Evolutionary conservation across 2,888 invertebrate species (phyloP).

Genomic region (Chrysina gloriosa): DNA sequence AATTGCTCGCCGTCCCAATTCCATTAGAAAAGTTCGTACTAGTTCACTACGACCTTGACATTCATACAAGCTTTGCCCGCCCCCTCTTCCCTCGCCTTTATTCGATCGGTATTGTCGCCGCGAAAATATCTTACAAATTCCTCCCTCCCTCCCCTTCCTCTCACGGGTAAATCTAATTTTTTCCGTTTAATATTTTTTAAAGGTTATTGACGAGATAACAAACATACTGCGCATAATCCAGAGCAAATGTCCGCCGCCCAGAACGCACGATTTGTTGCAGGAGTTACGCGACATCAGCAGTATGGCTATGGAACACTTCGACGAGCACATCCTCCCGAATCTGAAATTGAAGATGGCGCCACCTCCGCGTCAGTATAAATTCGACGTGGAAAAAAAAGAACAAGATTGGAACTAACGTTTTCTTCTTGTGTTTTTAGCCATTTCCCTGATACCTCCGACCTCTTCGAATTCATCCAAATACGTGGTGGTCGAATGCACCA

Average conservation of each 20-base stretch:
- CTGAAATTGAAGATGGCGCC: conserved; percentile 51
- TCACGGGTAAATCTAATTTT: not conserved
- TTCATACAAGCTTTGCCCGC: no score
- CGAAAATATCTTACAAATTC: no score
- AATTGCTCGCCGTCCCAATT: no score
- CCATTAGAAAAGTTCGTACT: no score
- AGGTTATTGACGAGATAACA: conserved; percentile 91
- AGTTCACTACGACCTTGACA: no score
- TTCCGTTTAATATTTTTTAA: conserved; percentile 27
- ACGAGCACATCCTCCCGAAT: conserved; percentile 82
- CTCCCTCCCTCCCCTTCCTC: no score
- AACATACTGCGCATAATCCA: conserved; percentile 79
- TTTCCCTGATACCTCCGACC: conserved; percentile 35
- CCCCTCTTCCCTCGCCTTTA: no score
- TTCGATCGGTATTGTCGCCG: no score
- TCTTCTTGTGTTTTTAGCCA: conserved; percentile 3
- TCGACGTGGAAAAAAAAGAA: no score
- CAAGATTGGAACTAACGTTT: not conserved
- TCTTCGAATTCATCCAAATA: conserved; percentile 48
- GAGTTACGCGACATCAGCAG: conserved; percentile 92
- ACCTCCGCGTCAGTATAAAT: conserved; percentile 22
- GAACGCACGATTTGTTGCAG: conserved; percentile 84
- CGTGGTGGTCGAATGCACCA: conserved; percentile 46
- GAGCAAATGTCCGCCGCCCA: conserved; percentile 74
- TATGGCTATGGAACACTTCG: conserved; percentile 97